These are phyloP conservation scores for Telmatherina bonti DNA, from an alignment of 2,797 vertebrate species.

Conservation along the genomic window DNA sequence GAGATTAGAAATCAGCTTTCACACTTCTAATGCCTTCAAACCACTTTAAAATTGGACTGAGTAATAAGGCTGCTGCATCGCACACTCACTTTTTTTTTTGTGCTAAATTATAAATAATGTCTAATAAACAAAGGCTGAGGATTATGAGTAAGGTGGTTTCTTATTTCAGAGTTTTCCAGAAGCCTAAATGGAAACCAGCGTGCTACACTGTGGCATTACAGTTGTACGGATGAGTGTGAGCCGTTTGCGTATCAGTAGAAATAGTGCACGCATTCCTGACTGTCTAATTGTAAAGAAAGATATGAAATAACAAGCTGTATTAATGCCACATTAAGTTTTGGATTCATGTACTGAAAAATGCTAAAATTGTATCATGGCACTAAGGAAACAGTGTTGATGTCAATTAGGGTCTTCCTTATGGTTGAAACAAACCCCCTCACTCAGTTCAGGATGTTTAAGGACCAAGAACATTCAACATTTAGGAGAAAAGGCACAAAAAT, in stretches of 20 bases:
- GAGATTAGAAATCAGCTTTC: conserved; percentile 66
- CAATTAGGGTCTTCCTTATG: no score
- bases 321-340: no score
- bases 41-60: conserved; percentile 69
- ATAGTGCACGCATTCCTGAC: no score
- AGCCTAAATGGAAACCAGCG: conserved; percentile 4
- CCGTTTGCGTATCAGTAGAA: neutral
- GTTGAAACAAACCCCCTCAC: no score
- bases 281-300: neutral
- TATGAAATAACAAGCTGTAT: neutral
- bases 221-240: neutral
- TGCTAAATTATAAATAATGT: conserved; percentile 53
- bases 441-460: no score
- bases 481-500: no score
- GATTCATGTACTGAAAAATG: neutral
- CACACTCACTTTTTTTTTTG: conserved; percentile 35
- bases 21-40: conserved; percentile 64
- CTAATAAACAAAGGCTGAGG: conserved; percentile 55
- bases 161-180: conserved; percentile 21
- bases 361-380: no score
- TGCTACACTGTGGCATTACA: neutral
- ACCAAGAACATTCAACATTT: no score
- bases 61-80: conserved; percentile 58
- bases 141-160: conserved; percentile 30
- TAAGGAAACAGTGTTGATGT: no score